Percentiles rank a stretch among this genome's conserved stretches.
These are phyloP conservation scores for Phylloscopus whistleri DNA, from an alignment of 2,113 vertebrate species.

Conservation along the genomic window DNA sequence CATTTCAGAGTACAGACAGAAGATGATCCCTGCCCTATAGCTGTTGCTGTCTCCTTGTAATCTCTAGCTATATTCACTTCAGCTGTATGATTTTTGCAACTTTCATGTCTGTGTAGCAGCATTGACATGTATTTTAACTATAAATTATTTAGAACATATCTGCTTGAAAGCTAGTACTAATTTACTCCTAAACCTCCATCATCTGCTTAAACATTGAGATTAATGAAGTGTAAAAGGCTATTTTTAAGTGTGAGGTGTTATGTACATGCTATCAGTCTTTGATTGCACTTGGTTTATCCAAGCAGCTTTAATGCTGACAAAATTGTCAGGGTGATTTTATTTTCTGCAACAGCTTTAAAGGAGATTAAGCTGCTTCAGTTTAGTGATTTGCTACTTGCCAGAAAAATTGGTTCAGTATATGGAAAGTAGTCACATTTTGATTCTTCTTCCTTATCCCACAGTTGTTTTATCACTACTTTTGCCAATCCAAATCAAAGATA, in stretches of 20 bases:
- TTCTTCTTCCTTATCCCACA: neutral
- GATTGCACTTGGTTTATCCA: neutral
- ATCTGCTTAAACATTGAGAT: neutral
- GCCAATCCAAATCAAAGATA: neutral
- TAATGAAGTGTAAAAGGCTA: neutral
- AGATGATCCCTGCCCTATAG: constrained; percentile 16
- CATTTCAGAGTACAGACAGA: neutral
- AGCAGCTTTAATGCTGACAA: neutral
- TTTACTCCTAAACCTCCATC: neutral
- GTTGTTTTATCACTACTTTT: neutral
- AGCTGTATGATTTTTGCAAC: neutral
- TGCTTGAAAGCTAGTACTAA: neutral
- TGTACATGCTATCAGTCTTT: neutral
- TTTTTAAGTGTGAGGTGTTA: constrained; percentile 4
- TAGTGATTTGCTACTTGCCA: neutral
- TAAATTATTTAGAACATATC: constrained; percentile 1
- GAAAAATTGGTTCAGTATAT: neutral
- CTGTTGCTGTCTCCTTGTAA: neutral
- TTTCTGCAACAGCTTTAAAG: neutral
- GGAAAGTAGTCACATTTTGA: neutral
- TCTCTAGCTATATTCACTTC: neutral
- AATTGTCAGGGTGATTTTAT: neutral
- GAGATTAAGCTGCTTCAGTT: neutral
- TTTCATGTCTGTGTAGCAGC: neutral
- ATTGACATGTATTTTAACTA: neutral